phyloP scores from a whole-genome alignment of 2,888 invertebrate genomes.

The Gordius sp. region DNA sequence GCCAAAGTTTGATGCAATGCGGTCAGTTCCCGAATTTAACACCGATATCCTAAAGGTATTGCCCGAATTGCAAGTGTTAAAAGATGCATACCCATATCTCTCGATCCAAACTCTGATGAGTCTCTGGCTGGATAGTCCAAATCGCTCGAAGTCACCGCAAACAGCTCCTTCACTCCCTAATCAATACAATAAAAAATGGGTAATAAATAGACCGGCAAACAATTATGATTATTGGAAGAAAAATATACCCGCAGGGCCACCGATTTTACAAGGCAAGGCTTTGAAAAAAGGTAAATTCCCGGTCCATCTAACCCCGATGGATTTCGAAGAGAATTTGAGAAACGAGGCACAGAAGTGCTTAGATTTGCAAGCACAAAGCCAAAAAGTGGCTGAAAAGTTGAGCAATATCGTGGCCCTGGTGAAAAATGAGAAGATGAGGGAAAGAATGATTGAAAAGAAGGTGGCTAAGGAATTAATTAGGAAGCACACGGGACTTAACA shows the following conservation, averaged over 20 bases:
- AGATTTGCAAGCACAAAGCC: neutral
- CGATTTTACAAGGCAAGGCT: neutral
- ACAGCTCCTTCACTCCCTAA: neutral
- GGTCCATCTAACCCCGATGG: neutral
- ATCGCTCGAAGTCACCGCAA: neutral
- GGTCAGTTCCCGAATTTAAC: no score
- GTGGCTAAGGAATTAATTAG: neutral
- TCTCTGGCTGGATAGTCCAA: neutral
- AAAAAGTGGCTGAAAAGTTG: neutral
- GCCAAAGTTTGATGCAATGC: no score
- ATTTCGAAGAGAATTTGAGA: neutral
- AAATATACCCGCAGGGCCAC: neutral
- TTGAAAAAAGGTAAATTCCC: neutral
- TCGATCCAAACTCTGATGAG: neutral
- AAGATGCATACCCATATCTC: neutral
- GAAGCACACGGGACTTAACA: neutral
- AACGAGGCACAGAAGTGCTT: neutral
- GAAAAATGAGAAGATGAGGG: neutral
- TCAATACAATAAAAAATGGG: constrained; percentile 1
- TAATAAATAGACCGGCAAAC: neutral
- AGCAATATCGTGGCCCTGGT: neutral
- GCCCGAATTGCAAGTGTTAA: neutral
- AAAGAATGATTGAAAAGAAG: constrained; percentile 1
- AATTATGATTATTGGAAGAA: constrained; percentile 1
- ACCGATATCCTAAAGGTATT: no score